Evolutionary conservation across 1,140 invertebrate species (phyloP).

Genomic region (Thaumatotibia leucotreta): DNA sequence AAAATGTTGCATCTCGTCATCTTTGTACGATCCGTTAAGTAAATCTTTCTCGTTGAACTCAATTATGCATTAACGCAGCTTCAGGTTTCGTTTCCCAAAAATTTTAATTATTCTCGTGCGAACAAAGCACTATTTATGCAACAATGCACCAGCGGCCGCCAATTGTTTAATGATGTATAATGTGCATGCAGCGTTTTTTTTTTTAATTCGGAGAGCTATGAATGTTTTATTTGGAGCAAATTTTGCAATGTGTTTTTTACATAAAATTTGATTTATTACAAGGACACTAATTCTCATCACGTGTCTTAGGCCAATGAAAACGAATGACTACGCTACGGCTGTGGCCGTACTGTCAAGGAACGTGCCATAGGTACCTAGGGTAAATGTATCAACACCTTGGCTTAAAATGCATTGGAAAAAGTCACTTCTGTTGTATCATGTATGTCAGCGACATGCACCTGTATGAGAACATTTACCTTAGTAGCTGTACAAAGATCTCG

Average conservation of each 20-base stretch:
- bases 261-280: no score
- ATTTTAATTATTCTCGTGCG: constrained; percentile 4
- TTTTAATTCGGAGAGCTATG: constrained; percentile 1
- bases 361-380: no score
- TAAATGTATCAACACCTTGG: no score
- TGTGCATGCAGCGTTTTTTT: neutral
- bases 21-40: neutral
- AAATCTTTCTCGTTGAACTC: neutral
- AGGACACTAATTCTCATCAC: no score
- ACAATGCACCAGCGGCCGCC: neutral
- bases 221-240: constrained; percentile 26
- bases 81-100: neutral
- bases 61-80: constrained; percentile 1
- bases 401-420: no score
- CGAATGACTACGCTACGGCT: no score
- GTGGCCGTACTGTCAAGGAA: no score
- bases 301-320: no score
- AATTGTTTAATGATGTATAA: constrained; percentile 3
- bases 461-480: no score
- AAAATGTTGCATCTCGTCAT: neutral
- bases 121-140: constrained; percentile 11
- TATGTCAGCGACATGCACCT: no score
- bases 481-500: no score
- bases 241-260: constrained; percentile 18
- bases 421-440: no score